Base-by-base conservation (phyloP, 1,140 invertebrate genomes). In the Proales similis region DNA sequence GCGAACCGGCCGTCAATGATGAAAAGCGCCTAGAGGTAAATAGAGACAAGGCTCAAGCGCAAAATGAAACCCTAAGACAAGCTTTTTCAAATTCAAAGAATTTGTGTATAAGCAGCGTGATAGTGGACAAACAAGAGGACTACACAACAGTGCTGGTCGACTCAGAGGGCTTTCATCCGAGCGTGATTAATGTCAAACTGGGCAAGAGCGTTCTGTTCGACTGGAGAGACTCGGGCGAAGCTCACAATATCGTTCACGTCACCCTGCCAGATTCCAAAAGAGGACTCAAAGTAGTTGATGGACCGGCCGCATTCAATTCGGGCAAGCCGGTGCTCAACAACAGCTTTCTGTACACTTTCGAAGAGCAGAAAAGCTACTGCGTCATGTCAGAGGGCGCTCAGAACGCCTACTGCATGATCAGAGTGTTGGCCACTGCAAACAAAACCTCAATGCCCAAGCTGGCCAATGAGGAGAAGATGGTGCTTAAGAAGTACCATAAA, bases 181-280 rank as follows among this genome's bases (percentile, higher is more conserved):
- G 67, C 9, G 63, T 68, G 17, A 60, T 71, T 12, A 71, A 67
- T 48, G 64, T 76, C 11, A 66, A 68, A 63, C 72, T 70, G 66
- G 71, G 71, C 3, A 66, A 73, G 46, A 73, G 68, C 67, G 67
- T 76, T 4, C 62, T 72, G 45, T 76, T 72, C 70, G 73, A 68
- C 2, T 76, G 74, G 74, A 72, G 70, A 45, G 69, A 68, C 2
- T 65, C 47, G 6, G 68, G 69, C 30, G 66, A 69, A 36, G 32
- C 65, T 17, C 74, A 76, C 64, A 76, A 76, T 61, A 74, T 76
- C 47, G 71, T 74, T 32, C 70, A 76, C 68, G 70, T 76, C n/a
- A 73, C 70, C 22, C 66, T 71, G 19, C 69, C 72, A 14, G 66
- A 71, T 43, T 70, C 68, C 62, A 68, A 72, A 47, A 73, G 74